phyloP scores from a whole-genome alignment of 1,140 invertebrate species.

The Trichonephila clavata region DNA sequence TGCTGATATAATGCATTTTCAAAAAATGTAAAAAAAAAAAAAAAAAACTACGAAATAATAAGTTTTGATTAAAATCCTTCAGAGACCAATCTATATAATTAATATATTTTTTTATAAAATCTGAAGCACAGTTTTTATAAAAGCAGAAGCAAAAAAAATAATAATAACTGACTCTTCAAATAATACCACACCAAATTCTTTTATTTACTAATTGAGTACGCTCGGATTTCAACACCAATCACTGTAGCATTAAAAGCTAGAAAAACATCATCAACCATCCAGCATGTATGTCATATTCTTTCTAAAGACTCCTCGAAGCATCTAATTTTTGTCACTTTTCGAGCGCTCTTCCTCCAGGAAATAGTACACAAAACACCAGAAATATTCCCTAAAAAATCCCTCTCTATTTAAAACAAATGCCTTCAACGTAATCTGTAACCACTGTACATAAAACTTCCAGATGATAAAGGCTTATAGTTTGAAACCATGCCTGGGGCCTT shows the following conservation, averaged over 20 bases:
- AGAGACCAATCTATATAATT: too few relatives aligned
- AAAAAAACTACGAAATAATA: too few relatives aligned
- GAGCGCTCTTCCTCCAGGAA: conserved; percentile 1
- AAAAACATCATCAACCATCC: not conserved
- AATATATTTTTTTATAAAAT: too few relatives aligned
- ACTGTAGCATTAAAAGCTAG: not conserved
- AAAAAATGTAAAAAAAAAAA: too few relatives aligned
- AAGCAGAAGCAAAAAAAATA: not conserved
- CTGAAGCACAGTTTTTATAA: not conserved
- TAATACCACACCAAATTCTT: not conserved
- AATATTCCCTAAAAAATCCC: not conserved
- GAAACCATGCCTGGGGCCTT: not conserved
- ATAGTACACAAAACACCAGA: not conserved
- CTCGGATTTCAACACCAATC: not conserved
- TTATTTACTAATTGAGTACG: not conserved
- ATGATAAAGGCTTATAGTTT: conserved; percentile 46
- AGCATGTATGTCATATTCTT: not conserved
- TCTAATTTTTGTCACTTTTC: conserved; percentile 6
- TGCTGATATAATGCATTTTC: too few relatives aligned
- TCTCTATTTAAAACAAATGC: conserved; percentile 46
- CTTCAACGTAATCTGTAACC: not conserved
- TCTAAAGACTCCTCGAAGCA: not conserved
- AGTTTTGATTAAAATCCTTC: too few relatives aligned
- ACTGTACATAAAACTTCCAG: conserved; percentile 3
- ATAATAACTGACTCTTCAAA: not conserved